Evolutionary conservation across 2,888 invertebrate species (phyloP), one percentile per base, ranked within the genome.

Genomic region (Zaprionus bogoriensis): DNA sequence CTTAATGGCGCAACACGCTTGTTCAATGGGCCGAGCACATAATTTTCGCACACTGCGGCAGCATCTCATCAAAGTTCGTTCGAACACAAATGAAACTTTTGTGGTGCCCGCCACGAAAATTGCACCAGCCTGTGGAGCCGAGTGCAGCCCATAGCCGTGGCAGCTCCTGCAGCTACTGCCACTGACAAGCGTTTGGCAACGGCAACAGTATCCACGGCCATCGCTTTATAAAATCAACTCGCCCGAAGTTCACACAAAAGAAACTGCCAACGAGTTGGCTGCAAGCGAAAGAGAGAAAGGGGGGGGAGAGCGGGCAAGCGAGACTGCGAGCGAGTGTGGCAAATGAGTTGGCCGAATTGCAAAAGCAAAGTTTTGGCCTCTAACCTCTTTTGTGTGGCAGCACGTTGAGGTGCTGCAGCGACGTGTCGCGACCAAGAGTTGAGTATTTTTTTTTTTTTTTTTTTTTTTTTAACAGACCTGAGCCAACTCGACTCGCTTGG

Each of bases 81-180:
- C 79, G 77, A 78, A 84, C 73, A 84, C 79, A 84, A 78, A 82
- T 67, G 74, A 79, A 84, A 84, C 62, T 78, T 82, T 84, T 72
- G 69, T 63, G 69, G 77, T 66, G 54, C 60, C 64, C 52, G 60
- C 66, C 61, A 53, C 41, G 39, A 54, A 50, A 51, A 55, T 46
- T 66, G 67, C 72, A 63, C 50, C 67, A 62, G 10, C 39, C 17
- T 14, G 39, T 17, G 51, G 3, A 41, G 39, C 36, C 17, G 12
- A 14, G n/a, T 36, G 38, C 38, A 20, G 14, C 25, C 44, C 12
- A n/a, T 5, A 2, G 23, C 44, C 12, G 12, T 5, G 5, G 23
- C 30, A 46, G 22, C 52, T 30, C 14, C 2, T 7, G 2, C 45
- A 42, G 62, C 30, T n/a, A n/a, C 65, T 78, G 78, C 51, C 61